Conservation (phyloP, 2,113 vertebrate genomes). For the Scomber scombrus region DNA sequence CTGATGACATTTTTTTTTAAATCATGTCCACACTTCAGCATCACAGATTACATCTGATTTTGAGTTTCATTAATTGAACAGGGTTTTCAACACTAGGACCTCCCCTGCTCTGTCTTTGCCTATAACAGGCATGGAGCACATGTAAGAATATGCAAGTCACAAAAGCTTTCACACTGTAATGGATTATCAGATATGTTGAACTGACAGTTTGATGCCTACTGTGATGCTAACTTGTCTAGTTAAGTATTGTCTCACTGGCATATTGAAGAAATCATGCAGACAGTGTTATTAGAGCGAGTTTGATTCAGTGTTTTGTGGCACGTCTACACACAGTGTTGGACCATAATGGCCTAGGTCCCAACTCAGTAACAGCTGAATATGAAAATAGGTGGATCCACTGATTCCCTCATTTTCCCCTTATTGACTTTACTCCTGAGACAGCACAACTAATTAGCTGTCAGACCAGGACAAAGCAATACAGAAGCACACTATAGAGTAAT, state of each 20-base stretch:
- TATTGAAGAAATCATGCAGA: conserved; percentile 15
- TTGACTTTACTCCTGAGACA: conserved; percentile 70
- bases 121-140: not conserved
- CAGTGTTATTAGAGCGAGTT: not conserved
- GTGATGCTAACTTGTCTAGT: not conserved
- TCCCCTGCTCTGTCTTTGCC: not conserved
- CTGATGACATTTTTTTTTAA: no score
- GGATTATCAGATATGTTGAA: not conserved
- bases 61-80: no score
- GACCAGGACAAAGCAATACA: conserved; percentile 66
- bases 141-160: conserved; percentile 2
- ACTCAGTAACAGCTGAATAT: conserved; percentile 50
- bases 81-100: no score
- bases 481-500: conserved; percentile 68
- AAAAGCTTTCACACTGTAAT: not conserved
- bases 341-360: conserved; percentile 28
- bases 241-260: conserved; percentile 1
- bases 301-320: conserved; percentile 15
- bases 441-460: conserved; percentile 80
- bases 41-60: no score
- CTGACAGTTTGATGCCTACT: not conserved
- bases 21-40: no score
- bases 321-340: conserved; percentile 19
- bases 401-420: conserved; percentile 63
- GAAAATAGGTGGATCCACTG: conserved; percentile 65